A percentile compares a stretch with the other conserved stretches of the same genome.
Evolutionary conservation across 2,888 invertebrate genomes (phyloP).

Genomic region (Hydriomena furcata): DNA sequence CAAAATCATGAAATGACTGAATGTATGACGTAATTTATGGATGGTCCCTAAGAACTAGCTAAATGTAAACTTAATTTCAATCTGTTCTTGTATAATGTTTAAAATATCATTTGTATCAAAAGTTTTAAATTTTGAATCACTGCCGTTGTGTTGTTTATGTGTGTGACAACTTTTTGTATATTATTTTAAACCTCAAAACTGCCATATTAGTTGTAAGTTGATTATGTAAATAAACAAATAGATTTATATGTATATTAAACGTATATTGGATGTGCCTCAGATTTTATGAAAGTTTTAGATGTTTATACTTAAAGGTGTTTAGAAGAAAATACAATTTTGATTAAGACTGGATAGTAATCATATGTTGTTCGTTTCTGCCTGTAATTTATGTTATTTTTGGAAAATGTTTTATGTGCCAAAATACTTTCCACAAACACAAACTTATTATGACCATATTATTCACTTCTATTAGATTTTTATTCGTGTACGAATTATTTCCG

Average conservation of each 20-base stretch:
- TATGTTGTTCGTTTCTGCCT: conserved; percentile 3
- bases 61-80: no score
- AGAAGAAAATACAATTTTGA: conserved; percentile 50
- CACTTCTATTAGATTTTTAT: no score
- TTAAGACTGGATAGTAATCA: conserved; percentile 60
- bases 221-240: conserved; percentile 65
- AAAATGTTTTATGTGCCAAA: conserved; percentile 8
- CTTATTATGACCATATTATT: no score
- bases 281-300: conserved; percentile 72
- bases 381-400: neutral
- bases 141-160: neutral
- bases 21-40: no score
- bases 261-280: conserved; percentile 80
- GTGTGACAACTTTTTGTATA: conserved; percentile 30
- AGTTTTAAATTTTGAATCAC: no score
- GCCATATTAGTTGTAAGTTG: conserved; percentile 73
- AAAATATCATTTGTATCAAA: no score
- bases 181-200: conserved; percentile 72
- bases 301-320: conserved; percentile 58
- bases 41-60: no score
- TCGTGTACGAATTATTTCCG: no score
- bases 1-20: no score
- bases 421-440: no score
- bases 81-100: no score
- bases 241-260: conserved; percentile 56